Conservation (phyloP, 2,113 vertebrate species). For the Cryptomyrus ogoouensis region DNA sequence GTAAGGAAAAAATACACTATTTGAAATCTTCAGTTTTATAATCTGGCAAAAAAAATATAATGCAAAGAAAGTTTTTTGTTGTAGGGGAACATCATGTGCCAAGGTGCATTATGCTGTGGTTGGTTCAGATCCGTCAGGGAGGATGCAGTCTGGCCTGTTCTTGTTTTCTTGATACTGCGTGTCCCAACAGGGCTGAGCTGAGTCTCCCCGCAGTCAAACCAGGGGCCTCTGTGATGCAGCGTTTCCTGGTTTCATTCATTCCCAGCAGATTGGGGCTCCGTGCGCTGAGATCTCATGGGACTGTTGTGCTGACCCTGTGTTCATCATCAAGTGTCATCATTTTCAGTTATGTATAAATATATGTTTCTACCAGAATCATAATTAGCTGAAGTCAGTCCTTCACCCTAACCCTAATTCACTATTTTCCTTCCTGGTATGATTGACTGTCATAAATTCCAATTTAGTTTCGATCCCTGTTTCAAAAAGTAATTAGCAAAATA, state of each 20-base stretch:
- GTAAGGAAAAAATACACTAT: neutral
- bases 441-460: neutral
- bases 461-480: neutral
- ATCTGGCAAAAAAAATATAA: neutral
- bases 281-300: neutral
- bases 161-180: conserved; percentile 2
- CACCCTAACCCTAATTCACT: neutral
- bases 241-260: neutral
- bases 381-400: neutral
- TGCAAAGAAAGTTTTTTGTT: neutral
- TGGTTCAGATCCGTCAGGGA: neutral
- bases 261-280: neutral
- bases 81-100: neutral
- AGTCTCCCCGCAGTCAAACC: neutral
- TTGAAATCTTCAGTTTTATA: neutral
- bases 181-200: neutral
- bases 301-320: neutral
- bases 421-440: neutral
- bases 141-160: neutral
- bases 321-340: neutral
- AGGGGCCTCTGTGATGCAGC: neutral
- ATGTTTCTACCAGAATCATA: neutral
- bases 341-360: neutral
- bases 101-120: neutral
- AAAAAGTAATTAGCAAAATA: neutral